Conservation (phyloP, 2,113 vertebrate genomes). For the Zonotrichia leucophrys region DNA sequence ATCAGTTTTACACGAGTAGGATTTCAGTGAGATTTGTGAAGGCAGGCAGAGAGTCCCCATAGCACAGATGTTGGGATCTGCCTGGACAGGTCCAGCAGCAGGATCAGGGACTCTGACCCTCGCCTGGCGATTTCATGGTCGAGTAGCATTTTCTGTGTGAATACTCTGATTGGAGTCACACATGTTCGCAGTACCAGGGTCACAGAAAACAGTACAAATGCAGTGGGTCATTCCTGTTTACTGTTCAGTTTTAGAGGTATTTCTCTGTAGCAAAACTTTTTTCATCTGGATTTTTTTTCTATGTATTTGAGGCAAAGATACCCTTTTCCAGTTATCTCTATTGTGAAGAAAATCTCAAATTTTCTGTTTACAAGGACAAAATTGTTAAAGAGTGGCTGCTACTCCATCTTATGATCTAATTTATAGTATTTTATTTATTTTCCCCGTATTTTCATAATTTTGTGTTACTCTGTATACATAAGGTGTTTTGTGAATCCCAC, state of each 20-base stretch:
- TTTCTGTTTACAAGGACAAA: not conserved
- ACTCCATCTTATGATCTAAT: not conserved
- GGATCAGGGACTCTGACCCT: not conserved
- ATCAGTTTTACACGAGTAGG: not conserved
- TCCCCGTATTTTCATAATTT: not conserved
- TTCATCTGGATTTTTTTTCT: not conserved
- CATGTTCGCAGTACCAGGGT: not conserved
- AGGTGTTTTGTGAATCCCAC: not conserved
- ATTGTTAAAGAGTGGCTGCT: not conserved
- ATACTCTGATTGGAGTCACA: not conserved
- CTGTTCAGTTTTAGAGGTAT: not conserved
- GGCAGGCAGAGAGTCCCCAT: not conserved
- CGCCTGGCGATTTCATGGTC: not conserved
- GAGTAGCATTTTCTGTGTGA: not conserved
- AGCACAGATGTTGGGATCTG: not conserved
- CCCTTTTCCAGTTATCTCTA: not conserved
- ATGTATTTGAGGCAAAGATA: not conserved
- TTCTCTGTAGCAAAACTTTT: not conserved
- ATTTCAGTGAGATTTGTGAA: slow-evolving; percentile 1
- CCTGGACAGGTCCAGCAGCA: not conserved
- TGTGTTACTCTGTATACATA: not conserved
- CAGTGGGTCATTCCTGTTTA: not conserved
- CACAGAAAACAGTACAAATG: not conserved
- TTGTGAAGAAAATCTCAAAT: not conserved
- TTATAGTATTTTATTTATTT: not conserved